Base-by-base conservation (phyloP, 2,113 vertebrate species). In the Siphamia tubifer region DNA sequence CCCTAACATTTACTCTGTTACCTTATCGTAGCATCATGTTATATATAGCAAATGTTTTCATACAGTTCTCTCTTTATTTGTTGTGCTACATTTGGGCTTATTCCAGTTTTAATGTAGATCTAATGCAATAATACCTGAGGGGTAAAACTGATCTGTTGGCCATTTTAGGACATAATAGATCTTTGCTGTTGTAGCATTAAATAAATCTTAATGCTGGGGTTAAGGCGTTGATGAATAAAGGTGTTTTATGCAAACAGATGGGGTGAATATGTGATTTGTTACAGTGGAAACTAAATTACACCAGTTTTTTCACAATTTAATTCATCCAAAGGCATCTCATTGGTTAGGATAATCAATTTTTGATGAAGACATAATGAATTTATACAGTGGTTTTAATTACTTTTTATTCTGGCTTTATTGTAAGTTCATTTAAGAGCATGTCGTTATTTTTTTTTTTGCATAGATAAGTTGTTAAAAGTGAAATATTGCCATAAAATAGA, bases 161-260 rank as follows among this genome's bases (percentile, higher is more conserved):
- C 62, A 32, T 69, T 81, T 80, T 72, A 68, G 40, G 34, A 71
- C 25, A 5, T 52, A 9, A 27, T 53, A 57, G 47, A 66, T 65
- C 43, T 75, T 74, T 78, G 54, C 68, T 85, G 87, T 84, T 80
- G 83, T 79, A 79, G 72, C 67, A 10, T 54, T 65, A 58, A 81
- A 71, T 75, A 77, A 84, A 88, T 87, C 78, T 60, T 79, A 74
- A 85, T 89, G 74, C 74, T 82, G 79, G 80, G 75, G 63, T 86
- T 70, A 31, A 74, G 53, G 69, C 25, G 64, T 79, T 70, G 38
- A 87, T 57, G 36, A 90, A 87, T 90, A 90, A 91, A 88, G 68
- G 74, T 68, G 79, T 86, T 72, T 82, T 90, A 91, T 90, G 87
- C 82, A 90, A 84, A 10, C 12, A 60, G 66, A 15, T 16, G 0